Conservation (phyloP, 2,797 vertebrate genomes). For the Acipenser transmontanus region DNA sequence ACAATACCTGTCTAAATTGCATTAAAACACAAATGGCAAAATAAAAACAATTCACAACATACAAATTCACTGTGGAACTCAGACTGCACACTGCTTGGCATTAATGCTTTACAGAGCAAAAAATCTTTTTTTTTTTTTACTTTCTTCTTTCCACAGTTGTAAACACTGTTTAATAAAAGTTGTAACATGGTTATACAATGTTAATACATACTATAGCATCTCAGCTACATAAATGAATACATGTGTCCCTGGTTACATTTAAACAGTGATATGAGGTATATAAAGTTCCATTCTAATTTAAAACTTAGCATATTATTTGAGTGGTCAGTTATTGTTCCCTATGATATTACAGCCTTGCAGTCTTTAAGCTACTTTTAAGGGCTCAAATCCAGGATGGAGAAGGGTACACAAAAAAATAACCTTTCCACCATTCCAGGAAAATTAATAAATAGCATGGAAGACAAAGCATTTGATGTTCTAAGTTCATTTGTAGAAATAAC, state of each 20-base stretch:
- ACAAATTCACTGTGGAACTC: conserved; percentile 62
- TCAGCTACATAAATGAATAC: conserved; percentile 81
- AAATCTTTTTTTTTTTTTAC: conserved; percentile 40
- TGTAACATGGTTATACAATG: conserved; percentile 91
- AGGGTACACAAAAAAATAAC: conserved; percentile 41
- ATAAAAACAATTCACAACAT: conserved; percentile 48
- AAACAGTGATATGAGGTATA: conserved; percentile 76
- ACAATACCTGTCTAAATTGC: conserved; percentile 71
- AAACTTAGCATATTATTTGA: conserved; percentile 61
- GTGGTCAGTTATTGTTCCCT: conserved; percentile 61
- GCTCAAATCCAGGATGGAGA: conserved; percentile 33
- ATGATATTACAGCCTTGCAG: conserved; percentile 58
- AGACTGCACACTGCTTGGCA: conserved; percentile 71
- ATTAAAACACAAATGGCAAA: conserved; percentile 75
- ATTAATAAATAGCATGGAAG: conserved; percentile 60
- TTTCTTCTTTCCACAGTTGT: conserved; percentile 56
- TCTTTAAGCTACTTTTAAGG: conserved; percentile 47
- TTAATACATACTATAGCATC: conserved; percentile 79
- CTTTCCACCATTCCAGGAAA: conserved; percentile 51
- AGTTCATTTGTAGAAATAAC: conserved; percentile 39
- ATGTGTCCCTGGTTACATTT: conserved; percentile 67
- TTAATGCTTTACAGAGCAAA: conserved; percentile 55
- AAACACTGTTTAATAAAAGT: conserved; percentile 81
- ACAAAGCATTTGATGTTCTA: conserved; percentile 59
- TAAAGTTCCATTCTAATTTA: conserved; percentile 65